These are phyloP conservation scores for Oreochromis aureus DNA, from an alignment of 2,113 vertebrate genomes.

Conservation along the genomic window DNA sequence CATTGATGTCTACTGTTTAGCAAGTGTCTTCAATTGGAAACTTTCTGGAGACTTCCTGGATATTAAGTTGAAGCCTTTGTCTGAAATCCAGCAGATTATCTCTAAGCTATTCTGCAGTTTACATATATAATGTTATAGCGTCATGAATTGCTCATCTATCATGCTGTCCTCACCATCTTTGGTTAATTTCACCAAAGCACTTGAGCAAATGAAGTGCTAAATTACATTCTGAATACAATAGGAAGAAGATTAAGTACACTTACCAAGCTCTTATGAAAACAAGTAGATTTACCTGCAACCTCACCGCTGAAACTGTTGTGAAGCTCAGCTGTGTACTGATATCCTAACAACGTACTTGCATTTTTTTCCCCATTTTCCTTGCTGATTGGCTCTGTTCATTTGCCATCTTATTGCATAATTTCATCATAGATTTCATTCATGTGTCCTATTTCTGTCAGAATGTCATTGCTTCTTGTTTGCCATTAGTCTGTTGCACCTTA, in stretches of 20 bases:
- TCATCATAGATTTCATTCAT: not conserved
- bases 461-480: not conserved
- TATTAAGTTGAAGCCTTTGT: not conserved
- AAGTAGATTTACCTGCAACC: not conserved
- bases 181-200: not conserved
- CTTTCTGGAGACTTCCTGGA: not conserved
- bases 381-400: not conserved
- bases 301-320: not conserved
- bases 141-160: not conserved
- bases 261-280: not conserved
- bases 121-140: not conserved
- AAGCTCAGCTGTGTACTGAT: not conserved
- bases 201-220: not conserved
- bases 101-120: fast-evolving
- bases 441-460: not conserved
- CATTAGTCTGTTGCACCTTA: not conserved
- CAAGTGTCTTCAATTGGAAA: not conserved
- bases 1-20: not conserved
- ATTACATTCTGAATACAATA: not conserved
- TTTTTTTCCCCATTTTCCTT: fast-evolving
- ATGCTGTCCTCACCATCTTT: not conserved
- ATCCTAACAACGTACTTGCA: not conserved
- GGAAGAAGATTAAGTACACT: not conserved
- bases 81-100: not conserved
- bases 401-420: not conserved